Conservation (phyloP, 2,888 invertebrate species). For the Theretra japonica region DNA sequence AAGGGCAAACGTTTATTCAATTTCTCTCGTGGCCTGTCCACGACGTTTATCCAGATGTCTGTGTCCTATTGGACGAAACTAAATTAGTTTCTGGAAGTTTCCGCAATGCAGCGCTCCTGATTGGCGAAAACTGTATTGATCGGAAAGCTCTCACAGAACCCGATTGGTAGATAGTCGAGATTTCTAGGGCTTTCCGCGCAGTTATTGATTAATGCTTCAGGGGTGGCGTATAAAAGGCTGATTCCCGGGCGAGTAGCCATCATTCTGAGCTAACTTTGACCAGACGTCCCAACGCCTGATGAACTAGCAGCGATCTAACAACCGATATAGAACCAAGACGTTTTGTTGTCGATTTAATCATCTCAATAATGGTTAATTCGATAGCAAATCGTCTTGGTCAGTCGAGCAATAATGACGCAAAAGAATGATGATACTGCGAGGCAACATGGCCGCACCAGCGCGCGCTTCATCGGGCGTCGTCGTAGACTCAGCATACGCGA, state of each 20-base stretch:
- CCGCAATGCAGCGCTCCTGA: background rate
- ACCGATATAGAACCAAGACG: background rate
- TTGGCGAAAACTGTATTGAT: background rate
- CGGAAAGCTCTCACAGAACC: background rate
- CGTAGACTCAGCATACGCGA: no score
- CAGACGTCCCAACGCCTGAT: no score
- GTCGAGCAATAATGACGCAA: background rate
- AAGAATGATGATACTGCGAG: background rate
- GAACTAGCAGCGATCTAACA: no score
- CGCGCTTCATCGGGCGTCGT: no score
- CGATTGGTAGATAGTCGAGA: background rate
- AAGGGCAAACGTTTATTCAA: no score
- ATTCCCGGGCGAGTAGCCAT: background rate
- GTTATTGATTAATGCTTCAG: background rate
- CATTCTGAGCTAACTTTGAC: no score
- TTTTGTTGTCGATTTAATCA: slow-evolving; percentile 2
- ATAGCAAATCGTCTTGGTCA: background rate
- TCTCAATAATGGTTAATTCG: background rate
- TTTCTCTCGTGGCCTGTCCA: no score
- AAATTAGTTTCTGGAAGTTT: background rate
- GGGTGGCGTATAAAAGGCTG: background rate
- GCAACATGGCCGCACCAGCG: no score
- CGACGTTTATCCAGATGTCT: no score
- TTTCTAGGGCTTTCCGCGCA: background rate
- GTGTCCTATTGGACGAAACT: background rate